These are phyloP conservation scores for Cetoscarus ocellatus DNA, from an alignment of 2,797 vertebrate genomes.

Conservation along the genomic window DNA sequence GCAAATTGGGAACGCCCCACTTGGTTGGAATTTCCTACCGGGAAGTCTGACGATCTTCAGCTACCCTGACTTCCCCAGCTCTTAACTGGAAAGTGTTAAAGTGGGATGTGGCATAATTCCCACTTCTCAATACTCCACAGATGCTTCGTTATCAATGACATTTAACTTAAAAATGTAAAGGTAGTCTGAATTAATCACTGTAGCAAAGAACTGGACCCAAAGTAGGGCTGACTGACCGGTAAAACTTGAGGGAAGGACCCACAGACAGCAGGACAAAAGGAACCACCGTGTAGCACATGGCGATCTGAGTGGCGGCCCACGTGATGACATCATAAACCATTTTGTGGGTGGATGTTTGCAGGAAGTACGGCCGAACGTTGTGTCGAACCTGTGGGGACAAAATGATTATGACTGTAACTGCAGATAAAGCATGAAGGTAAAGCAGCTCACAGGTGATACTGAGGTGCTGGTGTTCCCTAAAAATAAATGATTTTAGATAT, in stretches of 20 bases:
- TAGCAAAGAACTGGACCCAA: background rate
- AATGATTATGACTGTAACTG: background rate
- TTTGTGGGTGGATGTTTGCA: constrained; percentile 86
- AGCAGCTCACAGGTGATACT: background rate
- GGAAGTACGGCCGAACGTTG: constrained; percentile 91
- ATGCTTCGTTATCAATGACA: too few species aligned
- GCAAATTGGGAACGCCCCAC: too few species aligned
- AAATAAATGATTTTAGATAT: too few species aligned
- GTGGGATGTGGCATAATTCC: too few species aligned
- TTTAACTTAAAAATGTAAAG: too few species aligned
- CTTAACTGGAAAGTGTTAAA: too few species aligned
- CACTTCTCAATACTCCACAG: too few species aligned
- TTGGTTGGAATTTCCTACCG: too few species aligned
- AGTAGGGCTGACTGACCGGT: constrained; percentile 85
- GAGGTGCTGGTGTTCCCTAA: too few species aligned
- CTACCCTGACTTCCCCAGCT: too few species aligned
- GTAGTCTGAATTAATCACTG: background rate
- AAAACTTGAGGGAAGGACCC: constrained; percentile 91
- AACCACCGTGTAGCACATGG: constrained; percentile 95
- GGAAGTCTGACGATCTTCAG: too few species aligned
- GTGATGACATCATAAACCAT: constrained; percentile 90
- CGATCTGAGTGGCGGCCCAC: constrained; percentile 91
- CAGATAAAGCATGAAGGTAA: background rate
- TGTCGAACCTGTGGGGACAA: constrained; percentile 87
- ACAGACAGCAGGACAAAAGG: constrained; percentile 94